These are phyloP conservation scores for Leptodactylus fuscus DNA, from an alignment of 2,113 vertebrate species.

Conservation along the genomic window DNA sequence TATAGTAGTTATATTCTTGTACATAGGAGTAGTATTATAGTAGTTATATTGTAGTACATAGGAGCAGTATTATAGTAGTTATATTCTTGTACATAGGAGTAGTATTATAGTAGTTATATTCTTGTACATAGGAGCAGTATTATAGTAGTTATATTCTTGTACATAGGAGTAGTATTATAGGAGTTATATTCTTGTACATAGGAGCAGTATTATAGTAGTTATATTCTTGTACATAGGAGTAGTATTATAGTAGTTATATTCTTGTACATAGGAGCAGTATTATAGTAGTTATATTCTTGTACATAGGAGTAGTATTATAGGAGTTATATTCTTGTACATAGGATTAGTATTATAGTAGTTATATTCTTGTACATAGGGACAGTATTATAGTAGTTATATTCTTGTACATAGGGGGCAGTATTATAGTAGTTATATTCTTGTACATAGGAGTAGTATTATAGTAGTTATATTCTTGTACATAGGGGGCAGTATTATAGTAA, in stretches of 20 bases:
- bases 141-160: constrained; percentile 7
- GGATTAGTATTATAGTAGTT: constrained; percentile 10
- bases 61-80: neutral
- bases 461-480: too few species aligned
- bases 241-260: constrained; percentile 18
- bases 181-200: neutral
- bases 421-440: too few species aligned
- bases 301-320: constrained; percentile 3
- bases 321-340: constrained; percentile 4
- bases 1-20: constrained; percentile 17
- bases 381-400: constrained; percentile 15
- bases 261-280: neutral
- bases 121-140: neutral
- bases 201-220: constrained; percentile 4
- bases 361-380: neutral
- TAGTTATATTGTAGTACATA: neutral
- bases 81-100: neutral
- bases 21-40: neutral
- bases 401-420: too few species aligned
- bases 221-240: neutral
- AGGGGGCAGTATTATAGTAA: too few species aligned
- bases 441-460: too few species aligned
- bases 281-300: constrained; percentile 14
- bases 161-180: neutral
- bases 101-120: constrained; percentile 11